Base-by-base conservation (phyloP, 2,888 invertebrate species). In the Diaphora mendica region DNA sequence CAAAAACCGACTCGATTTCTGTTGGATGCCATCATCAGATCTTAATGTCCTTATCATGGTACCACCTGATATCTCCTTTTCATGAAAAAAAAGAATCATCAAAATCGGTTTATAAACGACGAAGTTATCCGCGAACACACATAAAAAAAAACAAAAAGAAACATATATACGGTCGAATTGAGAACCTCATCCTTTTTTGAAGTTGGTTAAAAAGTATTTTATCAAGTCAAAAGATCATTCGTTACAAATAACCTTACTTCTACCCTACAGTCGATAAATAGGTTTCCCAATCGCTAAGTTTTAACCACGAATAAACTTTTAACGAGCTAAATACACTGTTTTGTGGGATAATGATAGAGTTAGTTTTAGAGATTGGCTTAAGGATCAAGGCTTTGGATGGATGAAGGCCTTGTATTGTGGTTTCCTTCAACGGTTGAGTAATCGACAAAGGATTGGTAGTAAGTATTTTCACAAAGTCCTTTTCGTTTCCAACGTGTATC, bases 311-410 rank as follows among this genome's bases (percentile, higher is more conserved):
- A n/a, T 39, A 39, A 59, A 62, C 20, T 30, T 70, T 70, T 62
- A 42, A 70, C 69, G 62, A 48, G 23, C 67, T 44, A 48, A 23
- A 44, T 67, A 59, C 55, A 69, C 59, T 39, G 23, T 42, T 70
- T 69, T 62, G 69, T 62, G 7, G 26, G 39, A 59, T 39, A 35
- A 59, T n/a, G 59, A 69, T 26, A 26, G n/a, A 48, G 26, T 55
- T 55, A 55, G 51, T 69, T 69, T 62, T 62, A 30, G 23, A n/a
- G 69, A 39, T 70, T 70, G 20, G 69, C 42, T 70, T 62, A 30
- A 62, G 23, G 69, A 30, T 70, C 59, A 30, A 62, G 62, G 62
- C 30, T 62, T 17, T 17, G 62, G 30, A 17, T 62, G 17, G 62
- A 62, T 62, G 44, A 59, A 70, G 42, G 42, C 62, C 62, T 62